Evolutionary conservation across 2,888 invertebrate species (phyloP).

Genomic region (Palloptera scutellata): DNA sequence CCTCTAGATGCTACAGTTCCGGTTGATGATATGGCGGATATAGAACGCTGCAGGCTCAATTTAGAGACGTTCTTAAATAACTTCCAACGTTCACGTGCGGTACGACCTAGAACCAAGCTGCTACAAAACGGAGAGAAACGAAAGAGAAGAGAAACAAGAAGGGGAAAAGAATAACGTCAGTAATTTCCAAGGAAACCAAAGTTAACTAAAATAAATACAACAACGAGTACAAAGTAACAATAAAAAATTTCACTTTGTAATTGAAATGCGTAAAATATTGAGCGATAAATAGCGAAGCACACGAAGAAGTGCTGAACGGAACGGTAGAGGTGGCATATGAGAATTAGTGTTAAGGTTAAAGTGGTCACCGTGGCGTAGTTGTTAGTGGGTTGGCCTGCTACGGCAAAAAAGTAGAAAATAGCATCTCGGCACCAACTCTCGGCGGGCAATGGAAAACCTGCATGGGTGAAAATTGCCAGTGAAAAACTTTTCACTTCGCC

Average conservation of each 20-base stretch:
- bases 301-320: not conserved
- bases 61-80: slow-evolving; percentile 62
- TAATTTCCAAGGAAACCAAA: not conserved
- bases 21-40: slow-evolving; percentile 37
- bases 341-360: no score
- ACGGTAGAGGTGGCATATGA: not conserved
- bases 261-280: not conserved
- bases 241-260: no score
- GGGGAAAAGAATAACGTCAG: not conserved
- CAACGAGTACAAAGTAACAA: not conserved
- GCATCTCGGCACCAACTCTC: no score
- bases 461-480: no score
- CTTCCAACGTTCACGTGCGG: slow-evolving; percentile 67
- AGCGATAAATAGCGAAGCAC: slow-evolving; percentile 7
- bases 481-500: no score
- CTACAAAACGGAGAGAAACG: not conserved
- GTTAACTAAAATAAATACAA: no score
- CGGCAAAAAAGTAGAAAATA: no score
- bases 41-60: slow-evolving; percentile 59
- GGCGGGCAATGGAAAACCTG: no score
- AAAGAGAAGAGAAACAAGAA: slow-evolving; percentile 17
- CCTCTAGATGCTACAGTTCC: not conserved
- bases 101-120: slow-evolving; percentile 45
- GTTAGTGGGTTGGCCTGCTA: no score
- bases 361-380: no score